Evolutionary conservation across 2,797 vertebrate genomes (phyloP), one percentile per base, ranked within the genome.

Genomic region (Sebastes taczanowskii): DNA sequence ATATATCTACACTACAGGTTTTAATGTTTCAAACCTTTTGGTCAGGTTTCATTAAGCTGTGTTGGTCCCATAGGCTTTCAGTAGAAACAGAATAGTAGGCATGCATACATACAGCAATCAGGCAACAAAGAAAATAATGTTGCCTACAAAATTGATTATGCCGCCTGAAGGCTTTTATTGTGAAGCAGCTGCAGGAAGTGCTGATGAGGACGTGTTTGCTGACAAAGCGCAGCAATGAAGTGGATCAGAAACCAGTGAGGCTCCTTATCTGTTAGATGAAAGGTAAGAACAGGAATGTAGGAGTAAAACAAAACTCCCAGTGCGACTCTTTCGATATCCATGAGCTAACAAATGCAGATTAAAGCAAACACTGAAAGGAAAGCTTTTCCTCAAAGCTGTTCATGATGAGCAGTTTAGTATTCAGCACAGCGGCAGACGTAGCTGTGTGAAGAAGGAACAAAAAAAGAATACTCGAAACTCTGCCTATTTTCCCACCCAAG

Each of bases 141-240:
- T 53, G 18, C 30, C 16, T 11, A 35, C 25, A 63, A 62, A 65
- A 82, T 32, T 20, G n/a, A 74, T 67, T 52, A 53, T 63, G 4
- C 30, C 7, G 60, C 71, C 65, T 20, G 52, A 76, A 81, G 65
- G 75, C 69, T 75, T 90, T 88, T 81, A 85, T 77, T 85, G 83
- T 83, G 82, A 85, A 83, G 64, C 78, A 86, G 75, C 65, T 80
- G 61, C 72, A 86, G 78, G 75, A 88, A 80, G 67, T 55, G 35
- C 63, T 66, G 72, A 74, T 66, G 72, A 74, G 25, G 65, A 80
- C 27, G 42, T 55, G 18, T 77, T 65, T 86, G 73, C 70, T 82
- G 70, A 83, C 74, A 65, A 76, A 81, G 74, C 60, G 32, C 23
- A 6, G 53, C 61, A 61, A 32, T 71, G 68, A 70, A 62, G 70